Evolutionary conservation across 2,888 invertebrate genomes (phyloP).

Genomic region (Nymphalis c-album): DNA sequence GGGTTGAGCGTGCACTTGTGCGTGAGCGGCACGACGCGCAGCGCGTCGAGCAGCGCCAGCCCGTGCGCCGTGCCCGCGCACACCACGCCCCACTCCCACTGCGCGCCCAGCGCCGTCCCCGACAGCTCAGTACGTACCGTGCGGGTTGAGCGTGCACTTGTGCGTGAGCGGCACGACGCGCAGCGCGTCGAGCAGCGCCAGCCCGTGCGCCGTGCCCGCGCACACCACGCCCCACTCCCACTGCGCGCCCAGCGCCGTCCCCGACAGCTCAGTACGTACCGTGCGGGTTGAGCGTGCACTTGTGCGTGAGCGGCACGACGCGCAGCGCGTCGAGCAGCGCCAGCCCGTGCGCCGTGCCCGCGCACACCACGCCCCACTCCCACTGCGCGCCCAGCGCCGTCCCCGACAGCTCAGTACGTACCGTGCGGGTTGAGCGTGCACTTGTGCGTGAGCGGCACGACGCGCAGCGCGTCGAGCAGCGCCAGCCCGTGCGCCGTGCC

Average conservation of each 20-base stretch:
- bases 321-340: slow-evolving; percentile 92
- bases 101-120: slow-evolving; percentile 88
- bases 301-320: slow-evolving; percentile 89
- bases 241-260: slow-evolving; percentile 91
- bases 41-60: slow-evolving; percentile 93
- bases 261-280: slow-evolving; percentile 97
- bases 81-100: no score
- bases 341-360: slow-evolving; percentile 97
- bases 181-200: slow-evolving; percentile 93
- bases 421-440: slow-evolving; percentile 98
- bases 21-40: slow-evolving; percentile 84
- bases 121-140: not conserved
- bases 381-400: slow-evolving; percentile 92
- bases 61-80: slow-evolving; percentile 99
- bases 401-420: slow-evolving; percentile 96
- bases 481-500: slow-evolving; percentile 98
- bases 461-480: slow-evolving; percentile 90
- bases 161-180: no score
- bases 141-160: slow-evolving; percentile 83
- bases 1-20: slow-evolving; percentile 85
- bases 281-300: slow-evolving; percentile 97
- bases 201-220: slow-evolving; percentile 98
- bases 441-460: slow-evolving; percentile 90
- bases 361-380: no score
- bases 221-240: no score